Conservation (phyloP, 2,797 vertebrate genomes). For the Ispidina lecontei region DNA sequence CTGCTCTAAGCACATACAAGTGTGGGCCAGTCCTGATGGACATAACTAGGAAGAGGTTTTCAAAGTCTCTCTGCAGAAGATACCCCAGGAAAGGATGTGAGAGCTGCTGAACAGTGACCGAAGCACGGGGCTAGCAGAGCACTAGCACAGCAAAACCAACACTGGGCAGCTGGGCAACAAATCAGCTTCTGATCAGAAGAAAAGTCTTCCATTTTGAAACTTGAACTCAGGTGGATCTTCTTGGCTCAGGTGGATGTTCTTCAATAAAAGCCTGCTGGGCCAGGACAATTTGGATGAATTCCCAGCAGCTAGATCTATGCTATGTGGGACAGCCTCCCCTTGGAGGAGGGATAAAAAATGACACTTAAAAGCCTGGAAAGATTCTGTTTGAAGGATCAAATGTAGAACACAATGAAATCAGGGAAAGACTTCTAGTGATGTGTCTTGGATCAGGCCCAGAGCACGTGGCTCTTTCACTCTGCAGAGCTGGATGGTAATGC, state of each 20-base stretch:
- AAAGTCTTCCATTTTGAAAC: not conserved
- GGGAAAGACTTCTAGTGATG: not conserved
- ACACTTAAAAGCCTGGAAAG: not conserved
- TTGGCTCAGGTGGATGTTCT: not conserved
- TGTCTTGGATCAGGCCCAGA: not conserved
- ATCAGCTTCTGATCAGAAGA: not conserved
- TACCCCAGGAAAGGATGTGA: not conserved
- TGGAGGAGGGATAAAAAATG: not conserved
- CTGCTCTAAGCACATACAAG: not conserved
- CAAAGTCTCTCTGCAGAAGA: not conserved
- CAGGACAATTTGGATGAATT: not conserved
- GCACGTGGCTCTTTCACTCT: not conserved
- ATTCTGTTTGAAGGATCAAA: not conserved
- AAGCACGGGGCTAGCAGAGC: not conserved
- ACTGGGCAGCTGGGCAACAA: not conserved
- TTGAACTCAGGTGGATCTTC: not conserved
- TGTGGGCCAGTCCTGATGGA: not conserved
- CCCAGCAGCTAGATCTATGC: not conserved
- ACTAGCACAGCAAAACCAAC: not conserved
- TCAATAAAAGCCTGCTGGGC: not conserved
- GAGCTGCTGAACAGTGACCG: not conserved
- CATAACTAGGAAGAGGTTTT: not conserved
- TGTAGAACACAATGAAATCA: not conserved
- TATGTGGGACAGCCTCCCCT: not conserved
- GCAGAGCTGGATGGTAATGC: not conserved